These are phyloP conservation scores for Lytechinus variegatus DNA, from an alignment of 35 echinoderm and acorn worm genomes.

Conservation along the genomic window DNA sequence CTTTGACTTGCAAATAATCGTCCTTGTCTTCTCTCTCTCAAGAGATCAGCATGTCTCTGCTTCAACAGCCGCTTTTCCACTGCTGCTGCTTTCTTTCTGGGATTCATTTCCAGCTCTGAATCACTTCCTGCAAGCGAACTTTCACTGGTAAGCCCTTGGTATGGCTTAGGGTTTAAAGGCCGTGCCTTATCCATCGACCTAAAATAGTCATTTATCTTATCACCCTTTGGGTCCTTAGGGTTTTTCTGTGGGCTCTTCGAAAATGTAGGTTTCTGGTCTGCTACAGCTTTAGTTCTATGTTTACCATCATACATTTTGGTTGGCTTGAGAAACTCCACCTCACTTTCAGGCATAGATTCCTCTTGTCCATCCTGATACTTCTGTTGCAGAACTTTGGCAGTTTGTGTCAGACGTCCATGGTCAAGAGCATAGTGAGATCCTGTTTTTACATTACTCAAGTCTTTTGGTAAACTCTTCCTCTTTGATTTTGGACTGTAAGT, in stretches of 20 bases:
- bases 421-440: constrained; percentile 78
- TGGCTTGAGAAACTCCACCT: constrained; percentile 88
- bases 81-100: constrained; percentile 25
- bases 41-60: constrained; percentile 51
- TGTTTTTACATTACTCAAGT: constrained; percentile 60
- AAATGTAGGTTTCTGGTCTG: constrained; percentile 73
- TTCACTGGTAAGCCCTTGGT: constrained; percentile 75
- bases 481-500: constrained; percentile 55
- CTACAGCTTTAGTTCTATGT: constrained; percentile 90
- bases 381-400: constrained; percentile 76
- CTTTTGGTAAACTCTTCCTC: constrained; percentile 73
- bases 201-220: constrained; percentile 87
- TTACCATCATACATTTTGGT: constrained; percentile 88
- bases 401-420: constrained; percentile 79
- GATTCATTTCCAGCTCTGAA: constrained; percentile 57
- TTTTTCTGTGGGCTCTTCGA: constrained; percentile 57
- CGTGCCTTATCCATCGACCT: constrained; percentile 59
- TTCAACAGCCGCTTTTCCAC: constrained; percentile 57
- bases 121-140: constrained; percentile 56
- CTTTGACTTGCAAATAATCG: constrained; percentile 70
- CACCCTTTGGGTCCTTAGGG: constrained; percentile 62
- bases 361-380: constrained; percentile 83
- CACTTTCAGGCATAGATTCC: constrained; percentile 96
- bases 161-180: constrained; percentile 77
- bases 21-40: constrained; percentile 77